Evolutionary conservation across 2,113 vertebrate genomes (phyloP).

Genomic region (Oplegnathus fasciatus): DNA sequence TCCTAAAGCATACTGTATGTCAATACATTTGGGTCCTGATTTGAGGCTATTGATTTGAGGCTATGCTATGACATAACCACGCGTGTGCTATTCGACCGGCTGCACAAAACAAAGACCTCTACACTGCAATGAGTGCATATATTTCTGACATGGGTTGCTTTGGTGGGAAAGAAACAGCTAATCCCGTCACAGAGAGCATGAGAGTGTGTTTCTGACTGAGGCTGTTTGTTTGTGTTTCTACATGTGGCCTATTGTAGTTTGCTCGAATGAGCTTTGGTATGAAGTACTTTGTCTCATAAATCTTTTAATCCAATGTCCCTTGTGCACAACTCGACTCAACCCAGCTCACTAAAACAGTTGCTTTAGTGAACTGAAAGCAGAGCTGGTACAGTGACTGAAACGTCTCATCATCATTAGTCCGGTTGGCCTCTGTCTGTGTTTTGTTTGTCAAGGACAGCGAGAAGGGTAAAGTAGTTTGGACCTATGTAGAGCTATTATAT

Average conservation of each 20-base stretch:
- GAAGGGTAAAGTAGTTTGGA: constrained; percentile 44
- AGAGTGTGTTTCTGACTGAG: constrained; percentile 42
- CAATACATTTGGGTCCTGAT: neutral
- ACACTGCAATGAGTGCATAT: neutral
- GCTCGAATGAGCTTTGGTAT: constrained; percentile 67
- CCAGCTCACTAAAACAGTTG: constrained; percentile 58
- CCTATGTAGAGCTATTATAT: constrained; percentile 50
- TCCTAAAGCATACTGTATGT: neutral
- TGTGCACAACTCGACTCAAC: constrained; percentile 57
- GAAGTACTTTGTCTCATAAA: constrained; percentile 77
- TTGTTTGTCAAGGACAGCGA: constrained; percentile 58
- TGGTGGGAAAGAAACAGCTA: constrained; percentile 37
- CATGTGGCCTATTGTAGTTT: constrained; percentile 65
- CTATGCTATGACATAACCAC: neutral
- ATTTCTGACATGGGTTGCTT: constrained; percentile 1
- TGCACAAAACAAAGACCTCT: constrained; percentile 21
- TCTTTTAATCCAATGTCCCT: constrained; percentile 78
- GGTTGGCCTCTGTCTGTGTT: constrained; percentile 40
- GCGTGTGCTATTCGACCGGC: neutral
- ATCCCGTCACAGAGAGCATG: constrained; percentile 29
- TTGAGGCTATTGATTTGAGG: neutral
- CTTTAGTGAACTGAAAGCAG: constrained; percentile 36
- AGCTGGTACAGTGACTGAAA: constrained; percentile 30
- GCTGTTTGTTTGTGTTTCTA: constrained; percentile 65
- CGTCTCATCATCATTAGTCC: constrained; percentile 30